phyloP scores from a whole-genome alignment of 2,888 invertebrate genomes.

The Macrosiphum euphorbiae region DNA sequence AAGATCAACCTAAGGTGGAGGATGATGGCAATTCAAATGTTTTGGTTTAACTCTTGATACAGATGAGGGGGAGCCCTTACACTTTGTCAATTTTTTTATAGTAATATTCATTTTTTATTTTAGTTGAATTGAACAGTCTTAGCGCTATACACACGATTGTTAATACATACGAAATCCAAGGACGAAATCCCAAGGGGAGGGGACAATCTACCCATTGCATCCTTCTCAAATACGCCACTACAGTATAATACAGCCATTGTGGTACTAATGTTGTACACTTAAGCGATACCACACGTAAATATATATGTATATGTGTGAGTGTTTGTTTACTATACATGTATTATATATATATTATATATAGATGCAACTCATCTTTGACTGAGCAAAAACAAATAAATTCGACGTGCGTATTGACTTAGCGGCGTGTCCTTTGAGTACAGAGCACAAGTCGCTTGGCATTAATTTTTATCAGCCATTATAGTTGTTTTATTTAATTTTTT shows the following conservation, averaged over 20 bases:
- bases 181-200: neutral
- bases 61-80: too few species aligned
- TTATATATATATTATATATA: neutral
- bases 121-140: neutral
- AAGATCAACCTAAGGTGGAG: too few species aligned
- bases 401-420: neutral
- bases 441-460: neutral
- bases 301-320: neutral
- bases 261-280: neutral
- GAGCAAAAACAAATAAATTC: neutral
- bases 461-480: neutral
- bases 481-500: neutral
- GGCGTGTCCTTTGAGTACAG: neutral
- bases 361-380: neutral
- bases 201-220: neutral
- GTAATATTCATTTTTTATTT: neutral
- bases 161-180: neutral
- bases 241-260: neutral
- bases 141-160: neutral
- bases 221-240: neutral
- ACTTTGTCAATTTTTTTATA: neutral
- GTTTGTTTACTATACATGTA: neutral
- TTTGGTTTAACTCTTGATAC: too few species aligned
- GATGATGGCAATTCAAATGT: too few species aligned
- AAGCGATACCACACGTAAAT: neutral